Percentiles rank a stretch among this genome's conserved stretches.
Conservation (phyloP, 2,113 vertebrate species). For the Arizona elegans region DNA sequence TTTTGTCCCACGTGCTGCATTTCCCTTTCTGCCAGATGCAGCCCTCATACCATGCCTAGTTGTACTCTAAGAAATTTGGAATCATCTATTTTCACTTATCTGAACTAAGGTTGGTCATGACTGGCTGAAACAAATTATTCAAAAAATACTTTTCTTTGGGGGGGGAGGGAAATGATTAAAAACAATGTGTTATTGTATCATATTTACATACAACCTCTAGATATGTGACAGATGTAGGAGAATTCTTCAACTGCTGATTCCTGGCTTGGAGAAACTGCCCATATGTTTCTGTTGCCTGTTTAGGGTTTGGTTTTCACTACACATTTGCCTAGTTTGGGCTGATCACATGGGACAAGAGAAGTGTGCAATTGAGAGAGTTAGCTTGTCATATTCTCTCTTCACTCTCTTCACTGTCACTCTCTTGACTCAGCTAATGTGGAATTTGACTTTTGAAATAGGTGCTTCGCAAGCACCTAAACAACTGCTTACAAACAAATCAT, state of each 20-base stretch:
- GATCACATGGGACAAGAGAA: background rate
- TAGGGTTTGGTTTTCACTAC: background rate
- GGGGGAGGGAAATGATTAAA: background rate
- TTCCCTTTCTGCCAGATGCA: background rate
- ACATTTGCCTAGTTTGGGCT: background rate
- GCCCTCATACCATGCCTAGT: too few relatives aligned
- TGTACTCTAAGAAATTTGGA: background rate
- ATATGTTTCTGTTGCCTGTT: background rate
- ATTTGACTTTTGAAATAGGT: background rate
- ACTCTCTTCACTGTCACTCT: background rate
- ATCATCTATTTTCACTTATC: background rate
- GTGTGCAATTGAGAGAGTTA: background rate
- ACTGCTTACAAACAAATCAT: background rate
- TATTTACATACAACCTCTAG: background rate
- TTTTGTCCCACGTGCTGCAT: background rate
- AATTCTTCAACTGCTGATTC: background rate
- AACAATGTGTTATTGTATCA: background rate
- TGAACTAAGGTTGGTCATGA: background rate
- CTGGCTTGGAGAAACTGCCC: background rate
- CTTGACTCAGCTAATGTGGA: background rate
- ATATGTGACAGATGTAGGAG: background rate
- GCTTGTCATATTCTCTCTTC: background rate
- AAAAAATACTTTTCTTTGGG: background rate
- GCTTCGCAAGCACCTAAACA: too few relatives aligned
- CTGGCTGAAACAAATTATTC: background rate